Conservation (phyloP, 2,113 vertebrate species). For the Cryptomyrus ogoouensis region DNA sequence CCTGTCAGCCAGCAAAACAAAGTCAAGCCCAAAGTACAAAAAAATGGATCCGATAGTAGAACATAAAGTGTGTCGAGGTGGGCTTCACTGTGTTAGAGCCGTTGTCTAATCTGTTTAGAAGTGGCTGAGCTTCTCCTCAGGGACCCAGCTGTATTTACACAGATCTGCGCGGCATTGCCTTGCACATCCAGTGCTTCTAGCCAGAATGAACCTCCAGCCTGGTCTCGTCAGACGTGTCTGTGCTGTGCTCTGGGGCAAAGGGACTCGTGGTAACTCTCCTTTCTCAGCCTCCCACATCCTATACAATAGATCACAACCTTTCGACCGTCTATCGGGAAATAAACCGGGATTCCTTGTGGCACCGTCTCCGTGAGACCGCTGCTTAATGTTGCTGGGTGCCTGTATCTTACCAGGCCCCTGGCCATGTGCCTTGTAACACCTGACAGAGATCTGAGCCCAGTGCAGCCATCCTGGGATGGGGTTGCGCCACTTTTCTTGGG, state of each 20-base stretch:
- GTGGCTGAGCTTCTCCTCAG: neutral
- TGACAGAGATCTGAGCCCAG: neutral
- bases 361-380: neutral
- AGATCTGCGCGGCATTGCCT: neutral
- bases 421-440: neutral
- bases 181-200: neutral
- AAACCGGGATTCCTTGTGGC: neutral
- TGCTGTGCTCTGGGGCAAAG: neutral
- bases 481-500: neutral
- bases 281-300: neutral
- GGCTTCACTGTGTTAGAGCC: neutral
- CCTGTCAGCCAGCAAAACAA: neutral
- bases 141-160: neutral
- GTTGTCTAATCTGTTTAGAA: neutral
- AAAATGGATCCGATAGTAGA: neutral
- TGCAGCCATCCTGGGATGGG: neutral
- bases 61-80: neutral
- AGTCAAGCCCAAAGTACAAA: neutral
- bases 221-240: neutral
- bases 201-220: neutral
- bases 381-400: neutral
- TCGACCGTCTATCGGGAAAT: neutral
- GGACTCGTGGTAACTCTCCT: neutral
- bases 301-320: neutral
- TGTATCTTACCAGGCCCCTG: neutral